Evolutionary conservation across 2,113 vertebrate genomes (phyloP).

Genomic region (Neodontobutis hainanensis): DNA sequence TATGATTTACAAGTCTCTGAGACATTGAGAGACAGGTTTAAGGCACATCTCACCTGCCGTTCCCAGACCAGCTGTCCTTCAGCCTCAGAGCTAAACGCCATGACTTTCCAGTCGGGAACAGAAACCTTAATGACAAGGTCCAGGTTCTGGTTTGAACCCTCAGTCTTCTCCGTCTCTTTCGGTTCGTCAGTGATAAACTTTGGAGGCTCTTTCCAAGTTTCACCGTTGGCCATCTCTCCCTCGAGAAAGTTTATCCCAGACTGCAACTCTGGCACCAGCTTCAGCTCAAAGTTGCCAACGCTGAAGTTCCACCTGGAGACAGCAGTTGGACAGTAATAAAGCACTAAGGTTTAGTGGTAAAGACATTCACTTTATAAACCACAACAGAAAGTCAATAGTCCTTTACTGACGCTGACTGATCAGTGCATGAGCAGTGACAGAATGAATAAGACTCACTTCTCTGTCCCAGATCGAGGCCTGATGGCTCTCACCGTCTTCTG

Average conservation of each 20-base stretch:
- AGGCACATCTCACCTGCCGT: constrained; percentile 83
- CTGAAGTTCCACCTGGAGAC: constrained; percentile 97
- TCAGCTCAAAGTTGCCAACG: constrained; percentile 95
- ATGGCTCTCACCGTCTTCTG: constrained; percentile 97
- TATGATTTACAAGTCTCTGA: too few species aligned
- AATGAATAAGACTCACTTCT: constrained; percentile 84
- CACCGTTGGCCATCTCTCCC: constrained; percentile 79
- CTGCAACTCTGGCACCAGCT: constrained; percentile 86
- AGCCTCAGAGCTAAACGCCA: constrained; percentile 88
- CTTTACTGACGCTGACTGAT: neutral
- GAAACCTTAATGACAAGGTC: constrained; percentile 96
- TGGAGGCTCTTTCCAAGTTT: constrained; percentile 79
- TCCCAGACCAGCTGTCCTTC: constrained; percentile 94
- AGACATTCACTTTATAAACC: constrained; percentile 7
- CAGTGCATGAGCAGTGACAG: neutral
- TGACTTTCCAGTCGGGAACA: constrained; percentile 95
- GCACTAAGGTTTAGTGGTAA: neutral
- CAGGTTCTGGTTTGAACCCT: constrained; percentile 80
- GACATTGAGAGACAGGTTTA: too few species aligned
- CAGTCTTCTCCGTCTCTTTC: constrained; percentile 35
- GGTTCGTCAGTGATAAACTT: constrained; percentile 87
- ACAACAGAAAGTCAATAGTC: constrained; percentile 17
- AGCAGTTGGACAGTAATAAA: neutral
- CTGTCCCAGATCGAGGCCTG: constrained; percentile 90
- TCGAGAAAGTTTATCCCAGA: constrained; percentile 87